Base-by-base conservation (phyloP, 2,113 vertebrate species). In the Chascanopsetta lugubris region DNA sequence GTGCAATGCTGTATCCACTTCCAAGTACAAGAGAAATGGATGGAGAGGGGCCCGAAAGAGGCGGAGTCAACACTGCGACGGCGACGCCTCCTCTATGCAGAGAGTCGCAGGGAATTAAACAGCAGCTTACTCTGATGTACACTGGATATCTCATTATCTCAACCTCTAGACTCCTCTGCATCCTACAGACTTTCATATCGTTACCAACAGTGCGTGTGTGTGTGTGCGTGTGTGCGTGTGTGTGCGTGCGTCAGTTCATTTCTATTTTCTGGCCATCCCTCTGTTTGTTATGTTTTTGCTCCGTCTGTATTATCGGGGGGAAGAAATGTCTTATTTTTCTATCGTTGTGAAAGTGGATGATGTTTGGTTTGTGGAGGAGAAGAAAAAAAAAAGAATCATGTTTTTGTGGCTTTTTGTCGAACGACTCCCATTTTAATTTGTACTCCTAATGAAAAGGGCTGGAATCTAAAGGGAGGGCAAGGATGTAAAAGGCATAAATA, bases 1-100 rank as follows among this genome's bases (percentile, higher is more conserved):
- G 88, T 89, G 85, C 92, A 92, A 90, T 89, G 84, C 90, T 94
- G 90, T 95, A 92, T 94, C 93, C 90, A 92, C 88, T 93, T 93
- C 88, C 81, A 90, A 91, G 89, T 93, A 88, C 88, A 85, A 93
- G 94, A 87, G 89, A 92, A 88, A 50, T 20, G 54, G 87, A 92
- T 70, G 89, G 91, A 92, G 90, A 77, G 22, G 18, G 54, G 67
- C 69, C 50, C 29, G 24, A 81, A 62, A 72, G 59, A 69, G 72
- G 72, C 67, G 12, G 56, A 30, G 49, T 38, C 22, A 75, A 81
- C 74, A 74, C 80, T 71, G 63, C 27, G 57, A 77, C 47, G 56
- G 76, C 56, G 77, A 83, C 50, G 66, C 74, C 68, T 82, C 80
- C 85, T 80, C 75, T 82, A 85, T 86, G 79, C 83, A 78, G 81